These are phyloP conservation scores for Drosophila borborema DNA, from an alignment of 2,888 invertebrate genomes.

Conservation along the genomic window DNA sequence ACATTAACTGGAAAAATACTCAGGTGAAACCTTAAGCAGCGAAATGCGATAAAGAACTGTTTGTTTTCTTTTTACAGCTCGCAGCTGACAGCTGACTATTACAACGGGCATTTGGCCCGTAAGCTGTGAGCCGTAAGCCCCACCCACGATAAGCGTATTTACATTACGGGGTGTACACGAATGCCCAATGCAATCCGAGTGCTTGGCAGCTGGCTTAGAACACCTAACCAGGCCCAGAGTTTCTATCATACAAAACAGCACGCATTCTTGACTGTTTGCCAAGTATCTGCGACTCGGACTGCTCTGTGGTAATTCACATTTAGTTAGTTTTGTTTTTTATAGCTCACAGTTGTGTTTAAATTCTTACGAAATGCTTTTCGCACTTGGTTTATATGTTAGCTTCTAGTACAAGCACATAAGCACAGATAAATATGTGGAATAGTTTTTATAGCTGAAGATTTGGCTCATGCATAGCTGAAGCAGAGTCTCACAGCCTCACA, in stretches of 20 bases:
- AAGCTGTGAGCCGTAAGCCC: constrained; percentile 16
- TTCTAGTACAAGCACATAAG: neutral
- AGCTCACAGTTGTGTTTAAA: neutral
- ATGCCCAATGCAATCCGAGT: constrained; percentile 14
- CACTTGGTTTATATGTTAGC: neutral
- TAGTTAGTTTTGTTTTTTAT: constrained; percentile 4
- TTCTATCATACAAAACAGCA: constrained; percentile 27
- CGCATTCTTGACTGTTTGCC: constrained; percentile 16
- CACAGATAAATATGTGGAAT: constrained; percentile 2
- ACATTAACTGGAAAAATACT: constrained; percentile 13
- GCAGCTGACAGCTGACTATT: constrained; percentile 54
- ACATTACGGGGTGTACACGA: constrained; percentile 44
- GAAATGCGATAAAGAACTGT: constrained; percentile 35
- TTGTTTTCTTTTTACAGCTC: constrained; percentile 23
- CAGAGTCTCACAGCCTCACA: neutral
- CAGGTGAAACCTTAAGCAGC: constrained; percentile 42
- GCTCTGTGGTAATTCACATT: constrained; percentile 12
- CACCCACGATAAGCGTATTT: constrained; percentile 52
- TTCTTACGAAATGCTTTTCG: neutral
- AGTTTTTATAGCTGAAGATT: neutral
- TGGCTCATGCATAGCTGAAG: neutral
- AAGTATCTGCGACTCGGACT: constrained; percentile 18
- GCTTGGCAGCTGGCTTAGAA: constrained; percentile 13
- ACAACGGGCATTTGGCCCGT: constrained; percentile 42
- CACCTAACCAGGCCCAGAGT: constrained; percentile 1